Evolutionary conservation across 2,113 vertebrate genomes (phyloP).

Genomic region (Vanacampus margaritifer): DNA sequence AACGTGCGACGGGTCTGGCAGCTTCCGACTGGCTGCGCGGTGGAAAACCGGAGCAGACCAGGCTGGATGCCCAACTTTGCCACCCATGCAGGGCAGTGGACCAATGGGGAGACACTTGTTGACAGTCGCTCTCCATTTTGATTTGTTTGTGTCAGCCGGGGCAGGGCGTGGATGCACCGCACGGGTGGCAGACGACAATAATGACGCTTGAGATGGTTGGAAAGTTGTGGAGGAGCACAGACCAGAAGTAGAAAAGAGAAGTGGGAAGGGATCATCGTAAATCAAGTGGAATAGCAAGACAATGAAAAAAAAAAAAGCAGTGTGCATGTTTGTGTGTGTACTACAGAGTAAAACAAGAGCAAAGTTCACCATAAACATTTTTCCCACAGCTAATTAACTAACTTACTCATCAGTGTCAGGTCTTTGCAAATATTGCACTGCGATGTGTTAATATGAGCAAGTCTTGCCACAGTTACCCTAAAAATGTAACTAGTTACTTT

Average conservation of each 20-base stretch:
- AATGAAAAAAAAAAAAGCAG: slow-evolving; percentile 12
- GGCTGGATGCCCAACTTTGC: slow-evolving; percentile 47
- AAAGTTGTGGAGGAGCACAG: slow-evolving; percentile 33
- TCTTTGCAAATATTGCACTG: neutral
- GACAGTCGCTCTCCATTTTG: slow-evolving; percentile 39
- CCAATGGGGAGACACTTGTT: slow-evolving; percentile 42
- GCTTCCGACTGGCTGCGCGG: slow-evolving; percentile 34
- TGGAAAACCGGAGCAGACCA: slow-evolving; percentile 48
- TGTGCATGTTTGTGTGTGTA: neutral
- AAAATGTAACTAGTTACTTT: too few relatives aligned
- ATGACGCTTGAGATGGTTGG: slow-evolving; percentile 41
- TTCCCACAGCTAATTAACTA: neutral
- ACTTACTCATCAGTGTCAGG: neutral
- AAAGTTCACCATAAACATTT: neutral
- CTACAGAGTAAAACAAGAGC: neutral
- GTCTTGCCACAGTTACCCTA: too few relatives aligned
- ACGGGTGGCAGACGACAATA: slow-evolving; percentile 22
- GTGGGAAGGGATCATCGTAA: neutral
- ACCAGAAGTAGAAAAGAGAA: slow-evolving; percentile 17
- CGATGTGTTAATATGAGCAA: neutral
- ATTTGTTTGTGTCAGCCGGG: slow-evolving; percentile 29
- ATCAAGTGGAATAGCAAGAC: slow-evolving; percentile 14
- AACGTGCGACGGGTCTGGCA: slow-evolving; percentile 47
- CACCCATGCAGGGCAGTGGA: slow-evolving; percentile 47
- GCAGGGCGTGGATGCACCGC: slow-evolving; percentile 35